Percentiles rank a stretch among this genome's conserved stretches.
Conservation (phyloP, 2,888 invertebrate species). For the Apantesis nais region DNA sequence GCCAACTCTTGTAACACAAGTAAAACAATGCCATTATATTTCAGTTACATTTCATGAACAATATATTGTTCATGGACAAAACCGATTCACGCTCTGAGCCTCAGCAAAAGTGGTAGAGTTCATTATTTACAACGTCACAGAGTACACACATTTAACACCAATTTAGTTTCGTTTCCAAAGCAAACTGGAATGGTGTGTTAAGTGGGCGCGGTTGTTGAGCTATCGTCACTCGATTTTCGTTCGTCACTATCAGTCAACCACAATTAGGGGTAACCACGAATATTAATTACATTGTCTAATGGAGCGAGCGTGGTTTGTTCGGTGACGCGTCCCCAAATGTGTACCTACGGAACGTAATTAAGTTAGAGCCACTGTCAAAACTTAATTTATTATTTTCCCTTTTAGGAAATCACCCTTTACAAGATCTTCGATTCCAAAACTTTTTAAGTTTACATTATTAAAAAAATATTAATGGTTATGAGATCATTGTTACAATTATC, state of each 20-base stretch:
- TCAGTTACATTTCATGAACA: conserved; percentile 66
- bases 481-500: not conserved
- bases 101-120: conserved; percentile 53
- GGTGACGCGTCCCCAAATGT: conserved; percentile 64
- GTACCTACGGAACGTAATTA: conserved; percentile 61
- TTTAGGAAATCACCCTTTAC: conserved; percentile 25
- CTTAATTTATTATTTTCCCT: conserved; percentile 44
- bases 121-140: conserved; percentile 69
- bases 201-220: conserved; percentile 72
- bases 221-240: conserved; percentile 67
- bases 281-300: conserved; percentile 84
- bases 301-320: conserved; percentile 71
- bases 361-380: conserved; percentile 48
- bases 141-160: conserved; percentile 61
- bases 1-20: conserved; percentile 53
- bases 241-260: conserved; percentile 71
- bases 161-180: conserved; percentile 64
- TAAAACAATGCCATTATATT: conserved; percentile 72
- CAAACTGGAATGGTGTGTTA: conserved; percentile 53
- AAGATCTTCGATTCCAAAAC: not conserved
- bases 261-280: conserved; percentile 79
- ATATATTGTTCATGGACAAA: conserved; percentile 64
- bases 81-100: conserved; percentile 54
- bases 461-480: too few species aligned
- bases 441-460: not conserved